Evolutionary conservation across 2,797 vertebrate genomes (phyloP).

Genomic region (Crocodylus rhombifer): DNA sequence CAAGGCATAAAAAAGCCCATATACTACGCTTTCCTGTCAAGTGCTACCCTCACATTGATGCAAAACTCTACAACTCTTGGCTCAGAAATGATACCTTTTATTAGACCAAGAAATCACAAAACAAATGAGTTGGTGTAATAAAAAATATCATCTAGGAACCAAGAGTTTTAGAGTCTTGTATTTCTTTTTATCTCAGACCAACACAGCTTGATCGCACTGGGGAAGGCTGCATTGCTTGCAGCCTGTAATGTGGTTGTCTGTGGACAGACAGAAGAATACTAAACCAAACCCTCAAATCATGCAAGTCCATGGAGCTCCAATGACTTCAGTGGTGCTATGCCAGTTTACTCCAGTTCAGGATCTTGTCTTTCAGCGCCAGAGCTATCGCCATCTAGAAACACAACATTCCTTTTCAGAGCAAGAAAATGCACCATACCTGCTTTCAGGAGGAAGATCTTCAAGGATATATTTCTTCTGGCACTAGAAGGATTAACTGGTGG

Average conservation of each 20-base stretch:
- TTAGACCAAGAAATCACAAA: too few species aligned
- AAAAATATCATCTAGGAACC: too few species aligned
- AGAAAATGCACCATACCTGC: not conserved
- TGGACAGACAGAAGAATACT: too few species aligned
- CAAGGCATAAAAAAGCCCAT: not conserved
- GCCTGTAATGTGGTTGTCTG: not conserved
- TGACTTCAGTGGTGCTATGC: not conserved
- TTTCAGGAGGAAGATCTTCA: not conserved
- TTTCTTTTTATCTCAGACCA: too few species aligned
- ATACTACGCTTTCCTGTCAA: not conserved
- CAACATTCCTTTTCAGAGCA: not conserved
- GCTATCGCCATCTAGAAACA: not conserved
- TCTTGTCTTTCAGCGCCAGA: not conserved
- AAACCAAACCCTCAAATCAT: rapidly evolving
- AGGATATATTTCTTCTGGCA: not conserved
- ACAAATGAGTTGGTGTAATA: too few species aligned
- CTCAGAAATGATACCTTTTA: too few species aligned
- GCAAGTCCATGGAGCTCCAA: not conserved
- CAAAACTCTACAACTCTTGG: too few species aligned
- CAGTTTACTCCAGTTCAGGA: not conserved
- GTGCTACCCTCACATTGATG: not conserved
- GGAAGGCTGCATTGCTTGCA: not conserved
- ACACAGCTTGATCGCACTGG: not conserved
- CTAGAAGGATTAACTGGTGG: not conserved
- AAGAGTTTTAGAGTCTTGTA: too few species aligned